Base-by-base conservation (phyloP, 2,113 vertebrate species). In the Dicrurus megarhynchus region DNA sequence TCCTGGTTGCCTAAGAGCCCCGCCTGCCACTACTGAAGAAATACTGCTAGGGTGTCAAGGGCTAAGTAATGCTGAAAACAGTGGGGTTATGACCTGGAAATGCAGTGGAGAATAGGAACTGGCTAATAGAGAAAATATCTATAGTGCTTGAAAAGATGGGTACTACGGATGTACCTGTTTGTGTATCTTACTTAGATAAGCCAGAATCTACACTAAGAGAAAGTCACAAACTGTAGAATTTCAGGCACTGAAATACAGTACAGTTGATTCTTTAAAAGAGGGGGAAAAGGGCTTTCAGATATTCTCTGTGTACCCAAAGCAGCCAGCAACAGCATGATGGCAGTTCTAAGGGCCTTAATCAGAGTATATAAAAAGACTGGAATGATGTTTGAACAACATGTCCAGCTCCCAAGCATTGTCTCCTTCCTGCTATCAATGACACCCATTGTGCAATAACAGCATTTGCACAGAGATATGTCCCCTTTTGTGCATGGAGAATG, bases 371-470 rank as follows among this genome's bases (percentile, higher is more conserved):
- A 94, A 95, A 95, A 93, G 90, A 47, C 68, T 44, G 85, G 69
- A 84, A 90, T 74, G 67, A 86, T 95, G 91, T 86, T 67, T 93
- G 75, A 96, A 94, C 93, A 96, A 82, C 90, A 81, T 27, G 68
- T 91, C 85, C 73, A 80, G 56, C 68, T 94, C 68, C 42, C 37
- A 78, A 92, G 92, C 49, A 87, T 93, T 93, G 93, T 92, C 96
- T 90, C 68, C 84, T 92, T 67, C 64, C 75, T 35, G 71, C 92
- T 96, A 96, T 96, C 93, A 95, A 77, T 22, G 83, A 92, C 90
- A 92, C 88, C 56, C 85, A 87, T 96, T 93, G 85, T 96, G 90
- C 82, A 95, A 71, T 57, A 93, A 94, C 93, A 96, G 52, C 83
- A 78, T 90, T 96, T 94, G 75, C 87, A 76, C 59, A 83, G 85